Evolutionary conservation across 2,888 invertebrate species (phyloP).

Genomic region (Pseudoips prasinana): DNA sequence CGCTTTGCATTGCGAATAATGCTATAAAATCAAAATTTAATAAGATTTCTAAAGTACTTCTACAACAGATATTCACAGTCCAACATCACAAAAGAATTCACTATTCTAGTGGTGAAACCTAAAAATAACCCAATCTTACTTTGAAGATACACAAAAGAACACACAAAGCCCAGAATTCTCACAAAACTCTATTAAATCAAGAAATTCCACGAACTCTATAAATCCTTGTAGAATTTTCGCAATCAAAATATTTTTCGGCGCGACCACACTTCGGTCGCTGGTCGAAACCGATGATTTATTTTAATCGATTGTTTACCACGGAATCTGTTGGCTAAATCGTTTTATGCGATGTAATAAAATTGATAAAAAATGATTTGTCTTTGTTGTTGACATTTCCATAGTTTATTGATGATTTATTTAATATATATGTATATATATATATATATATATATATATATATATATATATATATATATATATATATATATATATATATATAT

Average conservation of each 20-base stretch:
- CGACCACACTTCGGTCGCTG: constrained; percentile 20
- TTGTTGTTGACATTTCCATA: neutral
- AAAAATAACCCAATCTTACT: too few species aligned
- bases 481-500: too few species aligned
- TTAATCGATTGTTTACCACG: constrained; percentile 28
- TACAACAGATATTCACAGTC: too few species aligned
- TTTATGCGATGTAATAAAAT: constrained; percentile 41
- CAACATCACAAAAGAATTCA: too few species aligned
- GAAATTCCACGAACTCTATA: constrained; percentile 28
- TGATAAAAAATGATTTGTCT: constrained; percentile 29
- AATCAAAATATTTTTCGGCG: constrained; percentile 40
- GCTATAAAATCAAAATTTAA: too few species aligned
- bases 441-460: too few species aligned
- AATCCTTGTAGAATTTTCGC: constrained; percentile 31
- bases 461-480: too few species aligned
- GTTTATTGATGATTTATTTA: too few species aligned
- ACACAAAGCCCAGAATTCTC: constrained; percentile 14
- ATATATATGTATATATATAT: too few species aligned
- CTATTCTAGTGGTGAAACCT: too few species aligned
- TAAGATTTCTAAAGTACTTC: too few species aligned
- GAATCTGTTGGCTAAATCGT: constrained; percentile 39
- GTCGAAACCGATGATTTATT: constrained; percentile 28
- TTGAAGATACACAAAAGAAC: constrained; percentile 10
- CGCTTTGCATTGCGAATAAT: too few species aligned
- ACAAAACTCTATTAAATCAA: constrained; percentile 19